Percentiles rank a stretch among this genome's conserved stretches.
Conservation (phyloP, 2,113 vertebrate genomes). For the Danio rerio region DNA sequence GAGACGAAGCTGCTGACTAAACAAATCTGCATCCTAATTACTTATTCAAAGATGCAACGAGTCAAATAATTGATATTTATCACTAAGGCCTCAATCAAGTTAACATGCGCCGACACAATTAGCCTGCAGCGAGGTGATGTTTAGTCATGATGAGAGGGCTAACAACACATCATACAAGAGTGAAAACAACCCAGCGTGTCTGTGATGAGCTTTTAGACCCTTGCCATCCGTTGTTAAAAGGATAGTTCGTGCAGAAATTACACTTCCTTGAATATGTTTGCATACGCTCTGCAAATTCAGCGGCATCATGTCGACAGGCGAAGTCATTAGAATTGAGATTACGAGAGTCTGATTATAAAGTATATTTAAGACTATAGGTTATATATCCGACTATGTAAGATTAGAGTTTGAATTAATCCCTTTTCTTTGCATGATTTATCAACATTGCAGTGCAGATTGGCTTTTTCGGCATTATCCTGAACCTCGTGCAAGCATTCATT, state of each 20-base stretch:
- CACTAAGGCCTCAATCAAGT: conserved; percentile 10
- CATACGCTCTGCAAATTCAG: no score
- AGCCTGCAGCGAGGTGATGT: not conserved
- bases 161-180: not conserved
- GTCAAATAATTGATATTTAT: conserved; percentile 48
- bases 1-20: conserved; percentile 26
- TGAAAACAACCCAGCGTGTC: not conserved
- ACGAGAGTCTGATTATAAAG: no score
- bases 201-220: not conserved
- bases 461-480: no score
- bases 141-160: not conserved
- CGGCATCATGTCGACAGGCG: no score
- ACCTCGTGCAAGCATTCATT: no score
- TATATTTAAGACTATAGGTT: no score
- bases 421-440: no score
- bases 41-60: conserved; percentile 26
- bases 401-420: no score
- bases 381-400: no score
- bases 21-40: conserved; percentile 21
- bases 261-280: not conserved
- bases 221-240: not conserved
- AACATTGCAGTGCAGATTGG: no score
- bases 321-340: no score
- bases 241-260: not conserved
- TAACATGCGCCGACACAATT: conserved; percentile 28